phyloP scores from a whole-genome alignment of 2,113 vertebrate genomes.

The Gambusia affinis region DNA sequence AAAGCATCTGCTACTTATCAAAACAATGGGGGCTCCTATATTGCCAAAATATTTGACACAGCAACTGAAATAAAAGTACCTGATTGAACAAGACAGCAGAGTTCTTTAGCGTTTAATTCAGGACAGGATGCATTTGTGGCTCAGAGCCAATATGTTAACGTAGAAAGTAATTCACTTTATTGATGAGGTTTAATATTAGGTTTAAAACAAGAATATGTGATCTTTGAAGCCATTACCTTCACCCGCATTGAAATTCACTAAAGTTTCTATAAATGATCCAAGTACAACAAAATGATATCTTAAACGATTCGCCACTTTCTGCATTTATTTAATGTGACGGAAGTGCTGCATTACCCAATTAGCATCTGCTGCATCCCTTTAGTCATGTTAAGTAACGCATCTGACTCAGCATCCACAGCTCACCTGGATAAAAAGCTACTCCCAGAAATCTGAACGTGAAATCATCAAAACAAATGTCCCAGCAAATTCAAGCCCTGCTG shows the following conservation, averaged over 20 bases:
- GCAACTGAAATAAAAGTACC: background rate
- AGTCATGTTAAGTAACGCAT: background rate
- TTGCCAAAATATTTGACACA: background rate
- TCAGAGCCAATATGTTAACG: background rate
- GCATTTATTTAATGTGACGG: background rate
- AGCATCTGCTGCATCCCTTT: background rate
- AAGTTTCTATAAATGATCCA: background rate
- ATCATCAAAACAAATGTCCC: conserved; percentile 2
- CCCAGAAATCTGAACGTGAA: background rate
- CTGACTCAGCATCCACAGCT: background rate
- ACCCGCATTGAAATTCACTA: background rate
- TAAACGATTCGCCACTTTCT: background rate
- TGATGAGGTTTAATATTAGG: background rate
- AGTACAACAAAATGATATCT: background rate
- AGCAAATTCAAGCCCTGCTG: conserved; percentile 42
- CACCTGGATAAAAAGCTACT: background rate
- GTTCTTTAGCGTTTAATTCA: background rate
- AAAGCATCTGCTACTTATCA: background rate
- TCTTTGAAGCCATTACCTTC: background rate
- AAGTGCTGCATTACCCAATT: background rate
- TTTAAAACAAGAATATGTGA: background rate
- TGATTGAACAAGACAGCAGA: background rate
- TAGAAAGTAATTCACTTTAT: background rate
- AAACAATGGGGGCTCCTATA: background rate
- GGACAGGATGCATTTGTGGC: background rate